Percentiles rank a stretch among this genome's conserved stretches.
These are phyloP conservation scores for Liopterus haemorrhoidalis DNA, from an alignment of 2,888 invertebrate genomes.

Conservation along the genomic window DNA sequence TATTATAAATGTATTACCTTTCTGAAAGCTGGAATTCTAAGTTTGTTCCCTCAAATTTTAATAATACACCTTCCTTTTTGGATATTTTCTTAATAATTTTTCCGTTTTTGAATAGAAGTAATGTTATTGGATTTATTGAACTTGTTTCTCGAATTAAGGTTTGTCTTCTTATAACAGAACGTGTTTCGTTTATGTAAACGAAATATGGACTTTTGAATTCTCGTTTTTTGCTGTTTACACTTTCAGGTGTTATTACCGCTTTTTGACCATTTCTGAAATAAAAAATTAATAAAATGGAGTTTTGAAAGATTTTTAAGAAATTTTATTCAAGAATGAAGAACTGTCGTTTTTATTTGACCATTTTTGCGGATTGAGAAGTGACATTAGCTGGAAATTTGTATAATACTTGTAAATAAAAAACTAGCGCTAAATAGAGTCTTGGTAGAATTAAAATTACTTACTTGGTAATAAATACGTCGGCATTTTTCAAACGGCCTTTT, in stretches of 20 bases:
- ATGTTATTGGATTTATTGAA: slow-evolving; percentile 53
- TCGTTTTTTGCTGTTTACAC: slow-evolving; percentile 54
- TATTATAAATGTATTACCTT: slow-evolving; percentile 40
- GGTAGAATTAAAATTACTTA: slow-evolving; percentile 35
- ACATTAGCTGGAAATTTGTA: too few species aligned
- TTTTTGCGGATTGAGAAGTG: too few species aligned
- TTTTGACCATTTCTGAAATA: slow-evolving; percentile 50
- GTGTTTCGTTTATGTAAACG: slow-evolving; percentile 54
- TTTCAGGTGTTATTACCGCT: slow-evolving; percentile 56
- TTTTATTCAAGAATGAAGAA: slow-evolving; percentile 6
- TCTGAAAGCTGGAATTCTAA: slow-evolving; percentile 43
- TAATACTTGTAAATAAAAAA: too few species aligned
- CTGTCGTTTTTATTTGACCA: background rate
- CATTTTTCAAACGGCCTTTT: slow-evolving; percentile 50
- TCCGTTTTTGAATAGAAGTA: slow-evolving; percentile 51
- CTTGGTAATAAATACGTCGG: slow-evolving; percentile 50
- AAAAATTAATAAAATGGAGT: slow-evolving; percentile 13
- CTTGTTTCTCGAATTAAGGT: slow-evolving; percentile 55
- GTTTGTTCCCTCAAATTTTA: slow-evolving; percentile 40
- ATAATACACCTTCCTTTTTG: slow-evolving; percentile 8
- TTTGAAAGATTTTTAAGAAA: slow-evolving; percentile 6
- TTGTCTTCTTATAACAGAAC: slow-evolving; percentile 51
- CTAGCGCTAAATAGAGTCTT: background rate
- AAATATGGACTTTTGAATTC: slow-evolving; percentile 47
- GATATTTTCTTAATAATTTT: slow-evolving; percentile 21